Conservation (phyloP, 2,888 invertebrate species). For the Tenthredo distinguenda region DNA sequence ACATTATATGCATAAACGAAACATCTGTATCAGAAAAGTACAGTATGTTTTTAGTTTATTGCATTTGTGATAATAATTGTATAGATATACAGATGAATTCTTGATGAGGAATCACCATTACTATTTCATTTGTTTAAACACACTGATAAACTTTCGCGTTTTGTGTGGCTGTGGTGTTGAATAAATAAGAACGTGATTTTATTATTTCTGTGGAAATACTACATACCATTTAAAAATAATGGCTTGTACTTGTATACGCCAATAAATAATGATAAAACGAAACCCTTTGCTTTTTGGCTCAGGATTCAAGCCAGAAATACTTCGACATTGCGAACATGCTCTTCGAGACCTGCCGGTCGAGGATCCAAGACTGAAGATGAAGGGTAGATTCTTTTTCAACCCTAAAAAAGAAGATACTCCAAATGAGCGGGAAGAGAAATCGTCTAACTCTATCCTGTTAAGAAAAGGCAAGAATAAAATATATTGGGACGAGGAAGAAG, state of each 20-base stretch:
- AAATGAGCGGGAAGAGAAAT: slow-evolving; percentile 57
- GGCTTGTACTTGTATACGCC: neutral
- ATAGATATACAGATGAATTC: slow-evolving; percentile 1
- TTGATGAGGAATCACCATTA: neutral
- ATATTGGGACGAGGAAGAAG: slow-evolving; percentile 70
- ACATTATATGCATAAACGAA: neutral
- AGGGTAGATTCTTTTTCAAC: slow-evolving; percentile 75
- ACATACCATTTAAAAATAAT: neutral
- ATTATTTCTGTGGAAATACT: slow-evolving; percentile 22
- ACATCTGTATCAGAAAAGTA: slow-evolving; percentile 21
- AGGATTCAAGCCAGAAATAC: slow-evolving; percentile 76
- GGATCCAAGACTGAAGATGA: slow-evolving; percentile 74
- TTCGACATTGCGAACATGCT: slow-evolving; percentile 74
- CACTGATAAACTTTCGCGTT: slow-evolving; percentile 14
- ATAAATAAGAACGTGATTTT: slow-evolving; percentile 31
- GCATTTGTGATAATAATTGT: slow-evolving; percentile 21
- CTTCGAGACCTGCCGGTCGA: slow-evolving; percentile 73
- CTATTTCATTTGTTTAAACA: slow-evolving; percentile 23
- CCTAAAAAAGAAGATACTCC: slow-evolving; percentile 64
- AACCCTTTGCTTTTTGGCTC: slow-evolving; percentile 55
- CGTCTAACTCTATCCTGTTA: slow-evolving; percentile 73
- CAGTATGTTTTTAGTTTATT: slow-evolving; percentile 14
- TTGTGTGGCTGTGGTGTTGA: slow-evolving; percentile 36
- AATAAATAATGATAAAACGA: slow-evolving; percentile 32
- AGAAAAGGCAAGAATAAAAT: slow-evolving; percentile 69